phyloP scores from a whole-genome alignment of 2,113 vertebrate species.

The Oriolus oriolus region DNA sequence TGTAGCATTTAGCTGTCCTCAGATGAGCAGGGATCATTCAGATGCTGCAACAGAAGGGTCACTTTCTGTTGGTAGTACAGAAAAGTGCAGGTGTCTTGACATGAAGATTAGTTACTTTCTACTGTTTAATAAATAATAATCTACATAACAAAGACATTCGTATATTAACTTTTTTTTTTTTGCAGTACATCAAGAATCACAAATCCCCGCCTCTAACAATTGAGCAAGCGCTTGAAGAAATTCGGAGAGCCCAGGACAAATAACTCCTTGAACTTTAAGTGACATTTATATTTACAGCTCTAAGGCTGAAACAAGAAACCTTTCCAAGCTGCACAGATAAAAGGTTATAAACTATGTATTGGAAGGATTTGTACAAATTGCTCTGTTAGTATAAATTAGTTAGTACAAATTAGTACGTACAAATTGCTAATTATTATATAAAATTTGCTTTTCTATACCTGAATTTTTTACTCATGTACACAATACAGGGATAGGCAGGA shows the following conservation, averaged over 20 bases:
- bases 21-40: background rate
- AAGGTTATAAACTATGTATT: background rate
- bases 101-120: background rate
- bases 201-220: slow-evolving; percentile 67
- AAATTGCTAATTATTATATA: background rate
- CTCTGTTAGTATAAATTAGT: background rate
- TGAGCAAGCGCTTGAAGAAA: slow-evolving; percentile 68
- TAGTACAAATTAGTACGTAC: background rate
- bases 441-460: background rate
- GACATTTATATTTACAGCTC: background rate
- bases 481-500: background rate
- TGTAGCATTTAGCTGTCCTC: background rate
- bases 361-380: background rate
- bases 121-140: background rate
- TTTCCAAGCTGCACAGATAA: background rate
- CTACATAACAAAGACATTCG: background rate
- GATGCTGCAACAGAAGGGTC: background rate
- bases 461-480: background rate
- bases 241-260: slow-evolving; percentile 63
- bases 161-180: background rate
- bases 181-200: slow-evolving; percentile 78
- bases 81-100: background rate
- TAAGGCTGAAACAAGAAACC: background rate
- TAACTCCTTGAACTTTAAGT: background rate
- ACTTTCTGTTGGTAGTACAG: background rate